Evolutionary conservation across 2,888 invertebrate species (phyloP), one percentile per base, ranked within the genome.

Genomic region (Microctonus hyperodae): DNA sequence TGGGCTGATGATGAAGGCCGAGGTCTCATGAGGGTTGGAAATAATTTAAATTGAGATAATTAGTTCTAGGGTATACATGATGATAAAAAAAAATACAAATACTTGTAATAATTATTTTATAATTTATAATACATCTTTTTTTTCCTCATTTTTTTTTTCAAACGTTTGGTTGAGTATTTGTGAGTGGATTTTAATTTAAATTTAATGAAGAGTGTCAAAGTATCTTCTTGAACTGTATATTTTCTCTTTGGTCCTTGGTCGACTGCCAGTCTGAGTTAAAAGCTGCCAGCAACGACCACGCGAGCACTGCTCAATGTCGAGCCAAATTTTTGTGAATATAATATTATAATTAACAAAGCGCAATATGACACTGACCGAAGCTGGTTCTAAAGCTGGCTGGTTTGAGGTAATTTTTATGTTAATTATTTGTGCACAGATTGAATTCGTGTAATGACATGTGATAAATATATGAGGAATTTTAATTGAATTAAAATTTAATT

Each of bases 231-330:
- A 13, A 40, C 40, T 60, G 25, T 31, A 28, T 60, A 40, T 48
- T 23, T 53, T 7, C 23, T 35, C 28, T 48, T 59, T 48, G 23
- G 44, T 11, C 57, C 59, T 70, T 72, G 72, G 70, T 71, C 31
- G 20, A 33, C 58, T 69, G 72, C 72, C 72, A 72, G 35, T 69
- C 65, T 61, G 37, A 53, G 53, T 62, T 62, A 53, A 53, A 62
- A 37, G 37, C 62, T 37, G 62, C 62, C 62, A 62, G 40, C 35
- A 35, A 35, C 37, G 51, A 62, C 25, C 62, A 53, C 51, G 37
- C 50, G 51, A 51, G 50, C 51, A 61, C 35, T 53, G 20, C 37
- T 62, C 53, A 55, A 51, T 51, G 51, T 55, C 53, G 62, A 51
- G 53, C 62, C 53, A 53, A 62, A 62, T 53, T n/a, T n/a, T n/a